Evolutionary conservation across 1,140 invertebrate species (phyloP), one percentile per base, ranked within the genome.

Genomic region (Conopomorpha cramerella): DNA sequence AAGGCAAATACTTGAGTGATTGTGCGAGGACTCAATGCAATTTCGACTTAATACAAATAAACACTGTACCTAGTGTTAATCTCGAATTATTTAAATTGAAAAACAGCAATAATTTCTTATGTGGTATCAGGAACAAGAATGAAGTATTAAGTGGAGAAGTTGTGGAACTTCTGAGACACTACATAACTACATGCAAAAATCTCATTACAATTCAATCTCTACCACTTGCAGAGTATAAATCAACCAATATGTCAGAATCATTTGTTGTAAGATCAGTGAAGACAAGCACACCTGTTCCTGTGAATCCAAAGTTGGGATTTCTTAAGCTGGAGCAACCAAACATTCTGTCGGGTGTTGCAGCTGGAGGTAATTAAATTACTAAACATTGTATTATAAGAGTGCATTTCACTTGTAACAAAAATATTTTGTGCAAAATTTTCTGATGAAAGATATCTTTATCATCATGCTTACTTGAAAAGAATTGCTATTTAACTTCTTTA

Each of bases 271-370:
- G 57, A 42, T 47, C 48, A 34, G 28, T 72, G 27, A 43, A 19
- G 15, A 62, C 70, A 33, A 49, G 49, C 10, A 48, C 43, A 33
- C 31, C 19, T 25, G 14, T 14, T 34, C 28, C 30, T 30, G 46
- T 39, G 25, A 28, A 16, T 16, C 13, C 38, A 12, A 37, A 39
- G 11, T 46, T 53, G 14, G 39, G 46, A 16, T 58, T 52, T 43
- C 42, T 46, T 29, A 58, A 50, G 34, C 39, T 74, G 30, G 70
- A 74, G 34, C 70, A 74, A 33, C 70, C 70, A 30, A 74, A 74
- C 44, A 67, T 74, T 25, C 48, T 74, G 33, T 58, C 64, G 33
- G 70, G 70, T 15, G 45, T 67, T 18, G 43, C 55, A 30, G 70
- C 66, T 27, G 70, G 70, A 57, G 70, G 70, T 73, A 63, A 51